Evolutionary conservation across 2,797 vertebrate species (phyloP), one percentile per base, ranked within the genome.

Genomic region (Pseudotriccus pelzelni): DNA sequence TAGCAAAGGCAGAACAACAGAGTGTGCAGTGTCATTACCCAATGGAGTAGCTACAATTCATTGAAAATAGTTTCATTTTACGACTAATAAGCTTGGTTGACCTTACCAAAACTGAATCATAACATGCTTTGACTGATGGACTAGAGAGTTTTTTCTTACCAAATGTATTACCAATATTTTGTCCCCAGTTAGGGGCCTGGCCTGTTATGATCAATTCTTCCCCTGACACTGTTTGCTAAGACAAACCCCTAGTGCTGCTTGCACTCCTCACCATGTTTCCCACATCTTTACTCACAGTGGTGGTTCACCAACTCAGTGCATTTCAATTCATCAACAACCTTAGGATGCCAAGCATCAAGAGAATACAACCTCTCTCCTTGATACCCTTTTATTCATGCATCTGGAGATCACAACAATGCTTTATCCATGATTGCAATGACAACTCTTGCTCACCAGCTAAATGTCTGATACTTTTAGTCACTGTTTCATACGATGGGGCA

Each of bases 121-220:
- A 86, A 69, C 14, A 44, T 1, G 5, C 7, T 90, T 76, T 60
- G 28, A 85, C 22, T 81, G 34, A n/a, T 68, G 68, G 56, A 66
- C 37, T 59, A 50, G 4, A 73, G 30, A 82, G 16, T 3, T 77
- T 73, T 50, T 74, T 83, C 37, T 88, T 64, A 89, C 14, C 43
- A 53, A 50, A 32, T 10, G 4, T 30, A 37, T 60, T 43, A 56
- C 17, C 49, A 63, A 17, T 23, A 62, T 63, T 90, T 78, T 63
- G 47, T 52, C 28, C 37, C 28, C 24, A 30, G 12, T 47, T 39
- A 23, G 15, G 14, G 7, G 11, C 19, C 41, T 77, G 0, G 0
- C 2, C 12, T 56, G 8, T 58, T 60, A 55, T 0, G 10, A 70
- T 24, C 36, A 72, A 13, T 12, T 87, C n/a, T 59, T 66, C 41